Base-by-base conservation (phyloP, 1,140 invertebrate genomes). In the Brachionus plicatilis region DNA sequence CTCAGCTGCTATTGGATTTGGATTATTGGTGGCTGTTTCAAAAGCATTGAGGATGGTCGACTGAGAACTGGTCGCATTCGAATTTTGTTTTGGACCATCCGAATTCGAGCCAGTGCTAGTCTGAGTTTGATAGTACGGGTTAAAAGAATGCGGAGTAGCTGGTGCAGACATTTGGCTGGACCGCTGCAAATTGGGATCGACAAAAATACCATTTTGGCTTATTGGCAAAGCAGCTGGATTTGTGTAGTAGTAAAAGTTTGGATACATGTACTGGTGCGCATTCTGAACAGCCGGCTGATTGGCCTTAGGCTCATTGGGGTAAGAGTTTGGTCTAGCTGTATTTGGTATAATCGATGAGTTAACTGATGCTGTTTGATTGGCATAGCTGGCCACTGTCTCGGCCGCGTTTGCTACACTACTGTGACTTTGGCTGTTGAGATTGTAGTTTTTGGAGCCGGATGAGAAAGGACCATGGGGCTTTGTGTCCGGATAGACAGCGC, bases 161-260 rank as follows among this genome's bases (percentile, higher is more conserved):
- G 72, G 72, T 27, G 17, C 17, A 43, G 33, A 9, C 2, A 72
- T 72, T 50, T 76, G 72, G 50, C 12, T 29, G 3, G 72, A 12
- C 33, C 72, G 17, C 47, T 47, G 45, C 11, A 50, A 3, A 29
- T 11, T 27, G 4, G 72, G 72, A 17, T 76, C 72, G 5, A 76
- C 14, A 27, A 47, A 76, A 76, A 76, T 27, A 11, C 47, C 47
- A 76, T 50, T 72, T 72, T 72, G 68, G 20, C 12, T 43, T 20
- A 72, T 20, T 41, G 33, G 68, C n/a, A 72, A 72, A 20, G 68
- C 68, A 72, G 33, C n/a, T 17, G 68, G 68, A 20, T 72, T 76
- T 47, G 72, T 29, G 43, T 76, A 76, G 14, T 76, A 76, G 43
- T 76, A 76, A 50, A 50, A 76, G 27, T 76, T 76, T 20, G 72